Evolutionary conservation across 2,113 vertebrate genomes (phyloP).

Genomic region (Athene noctua): DNA sequence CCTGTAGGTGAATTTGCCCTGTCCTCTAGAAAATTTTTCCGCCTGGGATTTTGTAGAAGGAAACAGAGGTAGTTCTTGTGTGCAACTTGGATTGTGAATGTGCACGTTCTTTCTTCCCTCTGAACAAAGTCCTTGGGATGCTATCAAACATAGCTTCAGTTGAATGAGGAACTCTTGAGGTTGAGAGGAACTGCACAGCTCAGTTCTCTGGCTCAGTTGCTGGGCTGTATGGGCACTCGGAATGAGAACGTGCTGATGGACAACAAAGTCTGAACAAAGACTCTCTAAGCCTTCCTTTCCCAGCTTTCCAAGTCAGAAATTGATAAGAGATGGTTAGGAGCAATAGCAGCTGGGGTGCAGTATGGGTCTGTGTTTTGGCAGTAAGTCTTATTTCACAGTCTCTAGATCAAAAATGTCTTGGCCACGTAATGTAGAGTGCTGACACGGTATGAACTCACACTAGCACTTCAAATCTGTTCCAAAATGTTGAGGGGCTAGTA

Average conservation of each 20-base stretch:
- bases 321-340: background rate
- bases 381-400: background rate
- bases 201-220: background rate
- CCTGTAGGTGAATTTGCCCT: background rate
- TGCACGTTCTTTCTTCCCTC: background rate
- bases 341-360: background rate
- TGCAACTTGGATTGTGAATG: background rate
- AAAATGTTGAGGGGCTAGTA: background rate
- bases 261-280: background rate
- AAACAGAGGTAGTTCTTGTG: background rate
- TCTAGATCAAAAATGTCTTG: conserved; percentile 14
- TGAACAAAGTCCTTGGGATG: background rate
- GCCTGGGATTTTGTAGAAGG: background rate
- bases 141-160: background rate
- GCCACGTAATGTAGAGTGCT: background rate
- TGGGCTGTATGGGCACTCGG: background rate
- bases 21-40: background rate
- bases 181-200: background rate
- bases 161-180: background rate
- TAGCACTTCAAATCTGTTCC: background rate
- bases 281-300: background rate
- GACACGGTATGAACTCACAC: background rate
- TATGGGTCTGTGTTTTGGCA: conserved; percentile 13
- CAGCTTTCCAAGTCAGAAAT: background rate
- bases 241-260: background rate